Conservation (phyloP, 2,797 vertebrate species). For the Hippoglossus hippoglossus region DNA sequence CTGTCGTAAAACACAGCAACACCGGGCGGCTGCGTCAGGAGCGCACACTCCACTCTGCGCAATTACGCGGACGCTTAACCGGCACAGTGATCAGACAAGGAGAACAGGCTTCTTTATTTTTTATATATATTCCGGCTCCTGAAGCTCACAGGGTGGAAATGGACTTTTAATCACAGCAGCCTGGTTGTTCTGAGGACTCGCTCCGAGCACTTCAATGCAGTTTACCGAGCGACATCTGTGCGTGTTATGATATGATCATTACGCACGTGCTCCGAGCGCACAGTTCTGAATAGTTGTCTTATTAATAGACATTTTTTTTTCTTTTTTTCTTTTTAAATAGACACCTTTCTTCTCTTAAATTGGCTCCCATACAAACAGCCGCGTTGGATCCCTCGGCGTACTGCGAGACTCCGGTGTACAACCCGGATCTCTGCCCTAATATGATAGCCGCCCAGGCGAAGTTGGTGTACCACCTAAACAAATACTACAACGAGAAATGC, state of each 20-base stretch:
- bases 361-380: slow-evolving; percentile 98
- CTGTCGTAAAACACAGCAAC: slow-evolving; percentile 93
- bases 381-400: slow-evolving; percentile 99
- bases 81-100: slow-evolving; percentile 81
- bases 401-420: slow-evolving; percentile 99
- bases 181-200: slow-evolving; percentile 65
- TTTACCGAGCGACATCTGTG: slow-evolving; percentile 65
- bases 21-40: slow-evolving; percentile 87
- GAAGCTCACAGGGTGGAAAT: slow-evolving; percentile 75
- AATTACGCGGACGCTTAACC: slow-evolving; percentile 85
- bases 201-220: slow-evolving; percentile 62
- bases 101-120: slow-evolving; percentile 70
- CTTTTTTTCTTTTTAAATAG: slow-evolving; percentile 82
- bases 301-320: slow-evolving; percentile 76
- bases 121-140: slow-evolving; percentile 68
- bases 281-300: slow-evolving; percentile 65
- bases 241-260: slow-evolving; percentile 64
- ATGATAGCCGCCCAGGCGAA: slow-evolving; percentile 99
- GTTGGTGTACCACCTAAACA: slow-evolving; percentile 99
- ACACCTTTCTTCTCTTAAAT: slow-evolving; percentile 91
- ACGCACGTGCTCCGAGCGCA: slow-evolving; percentile 81
- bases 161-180: slow-evolving; percentile 77
- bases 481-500: slow-evolving; percentile 99
- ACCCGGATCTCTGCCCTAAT: slow-evolving; percentile 99
- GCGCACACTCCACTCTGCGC: slow-evolving; percentile 86